Percentiles rank a stretch among this genome's conserved stretches.
Evolutionary conservation across 2,797 vertebrate genomes (phyloP).

Genomic region (Rhynchotus rufescens): DNA sequence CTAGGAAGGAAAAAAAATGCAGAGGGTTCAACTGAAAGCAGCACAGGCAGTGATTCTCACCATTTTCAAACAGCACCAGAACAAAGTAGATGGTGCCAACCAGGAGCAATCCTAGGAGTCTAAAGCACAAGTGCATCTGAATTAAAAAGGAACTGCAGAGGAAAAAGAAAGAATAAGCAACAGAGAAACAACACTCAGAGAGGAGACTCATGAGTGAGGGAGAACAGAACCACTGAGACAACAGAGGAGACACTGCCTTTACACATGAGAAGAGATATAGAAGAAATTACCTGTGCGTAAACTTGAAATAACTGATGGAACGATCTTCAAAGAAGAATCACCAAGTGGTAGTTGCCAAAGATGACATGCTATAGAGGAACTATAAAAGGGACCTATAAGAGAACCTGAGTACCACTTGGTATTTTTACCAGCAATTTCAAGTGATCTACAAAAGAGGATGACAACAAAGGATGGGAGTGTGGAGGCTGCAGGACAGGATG

Average conservation of each 20-base stretch:
- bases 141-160: neutral
- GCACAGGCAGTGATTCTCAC: neutral
- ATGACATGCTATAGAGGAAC: neutral
- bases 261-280: neutral
- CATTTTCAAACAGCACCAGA: neutral
- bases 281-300: neutral
- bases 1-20: neutral
- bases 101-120: neutral
- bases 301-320: neutral
- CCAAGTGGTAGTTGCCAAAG: neutral
- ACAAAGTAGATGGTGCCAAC: slow-evolving; percentile 13
- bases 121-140: neutral
- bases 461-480: neutral
- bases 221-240: neutral
- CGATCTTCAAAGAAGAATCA: neutral
- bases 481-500: neutral
- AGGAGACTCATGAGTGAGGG: neutral
- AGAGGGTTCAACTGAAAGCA: neutral
- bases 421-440: neutral
- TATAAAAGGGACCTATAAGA: neutral
- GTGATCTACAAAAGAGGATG: neutral
- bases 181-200: slow-evolving; percentile 1
- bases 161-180: neutral
- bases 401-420: neutral
- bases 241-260: neutral